Conservation (phyloP, 2,113 vertebrate genomes). For the Naja naja region DNA sequence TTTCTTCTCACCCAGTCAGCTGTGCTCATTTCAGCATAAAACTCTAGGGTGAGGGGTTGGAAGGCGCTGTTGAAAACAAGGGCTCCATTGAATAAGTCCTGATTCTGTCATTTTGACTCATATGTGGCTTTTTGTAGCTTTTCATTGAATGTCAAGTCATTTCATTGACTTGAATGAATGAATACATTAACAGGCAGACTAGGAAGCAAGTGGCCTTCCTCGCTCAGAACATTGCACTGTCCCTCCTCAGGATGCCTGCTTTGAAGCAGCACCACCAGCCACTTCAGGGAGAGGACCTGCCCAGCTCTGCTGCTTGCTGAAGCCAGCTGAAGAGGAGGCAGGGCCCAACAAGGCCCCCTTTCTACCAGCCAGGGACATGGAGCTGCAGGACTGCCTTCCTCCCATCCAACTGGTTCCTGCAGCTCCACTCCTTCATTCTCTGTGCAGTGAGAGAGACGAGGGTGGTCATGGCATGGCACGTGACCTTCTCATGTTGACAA, state of each 20-base stretch:
- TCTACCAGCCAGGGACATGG: background rate
- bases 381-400: background rate
- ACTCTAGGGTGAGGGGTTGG: background rate
- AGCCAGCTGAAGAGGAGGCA: background rate
- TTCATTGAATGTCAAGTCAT: background rate
- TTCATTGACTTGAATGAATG: background rate
- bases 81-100: background rate
- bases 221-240: background rate
- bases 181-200: background rate
- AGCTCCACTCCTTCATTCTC: background rate
- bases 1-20: background rate
- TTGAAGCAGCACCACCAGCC: background rate
- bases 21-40: background rate
- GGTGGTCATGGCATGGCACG: background rate
- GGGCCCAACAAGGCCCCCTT: background rate
- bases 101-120: background rate
- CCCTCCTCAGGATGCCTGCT: background rate
- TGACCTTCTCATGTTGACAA: background rate
- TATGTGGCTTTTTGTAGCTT: background rate
- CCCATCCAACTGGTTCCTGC: background rate
- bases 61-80: background rate
- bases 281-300: background rate
- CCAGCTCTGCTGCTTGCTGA: background rate
- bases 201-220: background rate
- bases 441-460: background rate